Evolutionary conservation across 2,797 vertebrate species (phyloP).

Genomic region (Octomys mimax): DNA sequence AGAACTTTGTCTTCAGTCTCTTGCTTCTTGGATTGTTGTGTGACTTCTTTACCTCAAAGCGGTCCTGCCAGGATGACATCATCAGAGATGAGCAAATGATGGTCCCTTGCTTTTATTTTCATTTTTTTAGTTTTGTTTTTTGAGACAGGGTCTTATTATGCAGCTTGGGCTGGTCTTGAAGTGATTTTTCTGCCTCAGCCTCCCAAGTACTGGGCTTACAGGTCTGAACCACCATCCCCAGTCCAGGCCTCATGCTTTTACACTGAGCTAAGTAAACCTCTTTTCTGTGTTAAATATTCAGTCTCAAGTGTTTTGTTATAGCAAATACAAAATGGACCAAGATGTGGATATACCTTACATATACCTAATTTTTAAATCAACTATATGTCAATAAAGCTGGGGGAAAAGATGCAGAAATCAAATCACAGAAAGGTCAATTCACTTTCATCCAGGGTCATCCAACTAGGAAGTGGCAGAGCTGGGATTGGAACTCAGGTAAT

Average conservation of each 20-base stretch:
- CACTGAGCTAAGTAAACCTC: neutral
- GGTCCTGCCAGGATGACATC: neutral
- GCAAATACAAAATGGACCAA: neutral
- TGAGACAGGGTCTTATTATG: neutral
- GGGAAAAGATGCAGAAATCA: neutral
- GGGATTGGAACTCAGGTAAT: constrained; percentile 31
- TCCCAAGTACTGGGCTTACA: neutral
- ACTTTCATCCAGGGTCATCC: neutral
- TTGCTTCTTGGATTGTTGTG: neutral
- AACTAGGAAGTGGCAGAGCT: constrained; percentile 5
- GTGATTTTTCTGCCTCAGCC: neutral
- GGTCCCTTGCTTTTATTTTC: neutral
- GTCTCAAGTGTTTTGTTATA: neutral
- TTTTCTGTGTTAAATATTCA: neutral
- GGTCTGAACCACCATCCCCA: neutral
- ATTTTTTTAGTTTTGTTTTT: neutral
- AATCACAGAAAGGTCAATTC: neutral
- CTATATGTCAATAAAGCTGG: neutral
- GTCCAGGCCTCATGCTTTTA: too few relatives aligned
- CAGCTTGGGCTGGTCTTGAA: neutral
- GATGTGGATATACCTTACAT: neutral
- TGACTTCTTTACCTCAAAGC: neutral
- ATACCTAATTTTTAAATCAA: neutral
- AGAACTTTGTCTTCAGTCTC: neutral
- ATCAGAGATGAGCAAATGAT: neutral